Evolutionary conservation across 2,888 invertebrate species (phyloP), one percentile per base, ranked within the genome.

Genomic region (Stratiomys singularior): DNA sequence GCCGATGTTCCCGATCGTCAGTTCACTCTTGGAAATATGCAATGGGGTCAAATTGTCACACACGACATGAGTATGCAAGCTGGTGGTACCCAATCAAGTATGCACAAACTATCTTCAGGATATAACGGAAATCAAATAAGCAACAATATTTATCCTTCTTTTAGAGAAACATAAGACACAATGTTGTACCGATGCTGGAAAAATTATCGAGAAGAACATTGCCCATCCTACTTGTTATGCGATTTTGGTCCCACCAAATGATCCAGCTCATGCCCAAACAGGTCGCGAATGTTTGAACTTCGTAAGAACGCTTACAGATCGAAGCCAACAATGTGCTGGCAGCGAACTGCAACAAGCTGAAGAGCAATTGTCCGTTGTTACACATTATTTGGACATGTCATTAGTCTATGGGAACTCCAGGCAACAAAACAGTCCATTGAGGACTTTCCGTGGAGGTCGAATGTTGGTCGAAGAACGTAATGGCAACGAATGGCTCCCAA

Each of bases 321-420:
- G 90, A 27, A 90, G 91, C 82, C 88, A 89, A 27, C 88, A 90
- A 77, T 91, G 92, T 80, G 88, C 89, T 15, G 88, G 89, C 78
- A 87, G 87, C 71, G 84, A 86, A 52, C 78, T 80, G 1, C 78
- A 82, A 0, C 88, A 89, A 81, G 89, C 91, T 44, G 92, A 92
- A 66, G 92, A 93, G 86, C 93, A 93, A 88, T 90, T 93, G 84
- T 83, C 85, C 76, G 77, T 82, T 30, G 83, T 82, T 2, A 83
- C 85, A 1, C 82, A 83, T 18, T 86, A 81, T 81, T 87, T 94
- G 89, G 95, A 95, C 83, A 88, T 93, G 2, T 96, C 96, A 0
- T 86, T 93, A 44, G 93, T 96, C 0, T 96, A 96, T 83, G 96
- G 96, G 0, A 94, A 92, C 79, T 92, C 90, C 1, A 89, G 90